phyloP scores from a whole-genome alignment of 2,888 invertebrate genomes.

The Cheilosia vulpina region DNA sequence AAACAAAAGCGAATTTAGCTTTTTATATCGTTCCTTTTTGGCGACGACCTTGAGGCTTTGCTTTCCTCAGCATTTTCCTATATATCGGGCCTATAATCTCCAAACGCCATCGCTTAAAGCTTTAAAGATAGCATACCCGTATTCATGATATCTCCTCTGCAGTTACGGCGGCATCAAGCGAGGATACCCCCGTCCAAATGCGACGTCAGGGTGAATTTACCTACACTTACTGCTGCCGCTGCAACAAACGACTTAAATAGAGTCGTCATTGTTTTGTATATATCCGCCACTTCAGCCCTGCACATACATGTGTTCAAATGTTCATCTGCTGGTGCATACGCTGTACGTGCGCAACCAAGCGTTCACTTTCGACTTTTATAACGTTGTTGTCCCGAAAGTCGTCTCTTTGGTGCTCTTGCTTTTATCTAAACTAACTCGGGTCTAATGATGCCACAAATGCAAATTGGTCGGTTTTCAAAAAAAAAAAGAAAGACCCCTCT shows the following conservation, averaged over 20 bases:
- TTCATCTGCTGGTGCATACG: slow-evolving; percentile 22
- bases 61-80: too few species aligned
- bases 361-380: slow-evolving; percentile 54
- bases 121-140: too few species aligned
- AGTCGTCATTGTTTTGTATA: slow-evolving; percentile 36
- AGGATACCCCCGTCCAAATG: not conserved
- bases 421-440: slow-evolving; percentile 65
- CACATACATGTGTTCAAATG: slow-evolving; percentile 13
- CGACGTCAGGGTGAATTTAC: slow-evolving; percentile 44
- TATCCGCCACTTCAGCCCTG: slow-evolving; percentile 3
- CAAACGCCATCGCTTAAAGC: too few species aligned
- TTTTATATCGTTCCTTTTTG: too few species aligned
- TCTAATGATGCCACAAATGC: slow-evolving; percentile 71
- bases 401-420: slow-evolving; percentile 39
- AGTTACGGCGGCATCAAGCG: not conserved
- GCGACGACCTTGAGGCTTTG: too few species aligned
- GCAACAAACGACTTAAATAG: slow-evolving; percentile 54
- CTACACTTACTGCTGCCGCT: slow-evolving; percentile 31
- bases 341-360: slow-evolving; percentile 49
- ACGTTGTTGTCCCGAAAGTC: slow-evolving; percentile 39
- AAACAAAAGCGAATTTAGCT: too few species aligned
- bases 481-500: slow-evolving; percentile 16
- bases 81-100: too few species aligned
- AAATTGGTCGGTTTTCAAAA: slow-evolving; percentile 57
- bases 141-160: not conserved